phyloP scores from a whole-genome alignment of 2,797 vertebrate species.

The Mionectes olivaceus region DNA sequence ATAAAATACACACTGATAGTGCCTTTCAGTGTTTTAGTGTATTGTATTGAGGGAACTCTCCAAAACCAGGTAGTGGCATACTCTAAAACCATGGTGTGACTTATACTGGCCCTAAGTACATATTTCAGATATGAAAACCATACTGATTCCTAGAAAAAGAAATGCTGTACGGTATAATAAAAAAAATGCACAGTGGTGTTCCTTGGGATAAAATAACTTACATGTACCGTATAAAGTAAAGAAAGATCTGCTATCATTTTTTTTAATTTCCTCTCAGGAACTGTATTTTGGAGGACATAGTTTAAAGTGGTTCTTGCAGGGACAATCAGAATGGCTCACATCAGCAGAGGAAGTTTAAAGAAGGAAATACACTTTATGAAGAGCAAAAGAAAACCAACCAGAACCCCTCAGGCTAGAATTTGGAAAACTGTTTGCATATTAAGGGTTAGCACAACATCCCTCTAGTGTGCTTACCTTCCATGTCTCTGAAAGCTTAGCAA shows the following conservation, averaged over 20 bases:
- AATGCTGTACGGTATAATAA: fast-evolving
- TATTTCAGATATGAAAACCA: fast-evolving
- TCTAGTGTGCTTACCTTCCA: background rate
- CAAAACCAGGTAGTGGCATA: background rate
- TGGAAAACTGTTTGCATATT: background rate
- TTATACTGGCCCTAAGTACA: background rate
- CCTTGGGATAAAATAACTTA: background rate
- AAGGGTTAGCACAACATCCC: background rate
- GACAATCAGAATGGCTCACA: background rate
- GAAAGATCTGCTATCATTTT: background rate
- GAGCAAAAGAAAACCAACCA: background rate
- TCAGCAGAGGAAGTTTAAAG: background rate
- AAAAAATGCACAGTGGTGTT: background rate
- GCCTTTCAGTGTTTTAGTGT: background rate
- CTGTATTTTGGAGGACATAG: background rate
- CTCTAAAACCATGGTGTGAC: background rate
- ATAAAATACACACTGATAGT: background rate
- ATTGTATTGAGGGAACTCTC: background rate
- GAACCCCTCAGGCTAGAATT: background rate
- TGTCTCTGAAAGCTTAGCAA: background rate
- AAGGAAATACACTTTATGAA: background rate
- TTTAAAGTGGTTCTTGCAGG: background rate
- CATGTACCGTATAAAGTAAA: background rate
- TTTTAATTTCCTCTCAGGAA: background rate
- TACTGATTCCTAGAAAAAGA: background rate